Base-by-base conservation (phyloP, 1,140 invertebrate species). In the Heliconius himera region DNA sequence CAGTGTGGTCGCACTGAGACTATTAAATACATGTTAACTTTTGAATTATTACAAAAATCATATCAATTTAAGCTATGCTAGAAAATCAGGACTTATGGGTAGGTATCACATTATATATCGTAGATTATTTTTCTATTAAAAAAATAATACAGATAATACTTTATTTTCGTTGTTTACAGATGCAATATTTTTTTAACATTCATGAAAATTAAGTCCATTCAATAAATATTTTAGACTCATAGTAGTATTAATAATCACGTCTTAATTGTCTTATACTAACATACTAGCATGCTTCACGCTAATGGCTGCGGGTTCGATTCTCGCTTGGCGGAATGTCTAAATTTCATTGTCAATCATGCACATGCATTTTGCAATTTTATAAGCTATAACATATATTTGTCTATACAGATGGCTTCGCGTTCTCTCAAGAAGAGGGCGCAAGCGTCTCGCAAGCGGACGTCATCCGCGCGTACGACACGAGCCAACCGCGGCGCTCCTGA, bases 371-470 rank as follows among this genome's bases (percentile, higher is more conserved):
- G 22, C 20, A 8, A 38, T 20, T 20, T 38, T 26, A 38, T 18
- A 22, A 38, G 6, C 6, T 20, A 72, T 72, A 38, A 38, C 70
- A 38, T 75, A 46, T 41, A 29, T 66, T 71, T 78, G 66, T 82
- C 11, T 70, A 29, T 71, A 66, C 95, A 99, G 98, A 99, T 97
- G 99, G 99, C 80, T 99, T 98, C 96, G 99, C 99, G 81, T 99
- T 99, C 95, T 99, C 99, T 22, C 99, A 99, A 97, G 99, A 99
- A 95, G 99, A 99, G 96, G 97, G 98, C 90, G 99, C 98, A 80
- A 97, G 97, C 86, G 97, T 99, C 66, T 96, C 97, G 33, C 98
- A 99, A 95, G 98, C 98, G 72, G 97, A 98, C 86, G 96, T 99
- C 84, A 98, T 99, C 90, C 96, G 98, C 90, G 97, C 97, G 38